Evolutionary conservation across 2,888 invertebrate species (phyloP).

Genomic region (Caenorhabditis sp.): DNA sequence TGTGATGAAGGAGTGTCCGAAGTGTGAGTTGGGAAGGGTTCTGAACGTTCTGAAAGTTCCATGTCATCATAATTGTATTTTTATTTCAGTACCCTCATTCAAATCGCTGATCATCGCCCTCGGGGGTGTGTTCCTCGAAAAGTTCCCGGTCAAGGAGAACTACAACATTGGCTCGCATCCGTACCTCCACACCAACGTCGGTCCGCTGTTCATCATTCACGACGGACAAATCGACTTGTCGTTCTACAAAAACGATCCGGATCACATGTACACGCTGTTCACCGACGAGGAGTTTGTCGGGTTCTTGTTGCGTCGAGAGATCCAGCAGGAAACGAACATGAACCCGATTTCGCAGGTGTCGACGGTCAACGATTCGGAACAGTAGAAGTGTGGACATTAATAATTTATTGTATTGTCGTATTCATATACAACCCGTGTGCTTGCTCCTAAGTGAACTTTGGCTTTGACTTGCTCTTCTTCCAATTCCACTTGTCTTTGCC

Average conservation of each 20-base stretch:
- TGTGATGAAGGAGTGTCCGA: conserved; percentile 21
- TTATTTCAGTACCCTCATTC: neutral
- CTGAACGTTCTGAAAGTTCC: neutral
- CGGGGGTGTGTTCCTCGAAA: conserved; percentile 18
- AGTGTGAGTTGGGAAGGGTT: conserved; percentile 1
- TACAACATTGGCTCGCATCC: conserved; percentile 20
- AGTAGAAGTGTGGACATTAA: no score
- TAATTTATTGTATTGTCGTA: neutral
- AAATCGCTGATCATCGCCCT: neutral
- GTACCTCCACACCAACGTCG: conserved; percentile 29
- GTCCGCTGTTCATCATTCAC: conserved; percentile 35
- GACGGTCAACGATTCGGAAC: no score
- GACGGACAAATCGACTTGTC: conserved; percentile 6
- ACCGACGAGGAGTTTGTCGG: conserved; percentile 8
- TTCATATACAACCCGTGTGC: neutral
- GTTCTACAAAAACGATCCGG: neutral
- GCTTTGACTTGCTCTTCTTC: conserved; percentile 45
- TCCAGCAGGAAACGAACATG: neutral
- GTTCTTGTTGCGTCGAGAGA: neutral
- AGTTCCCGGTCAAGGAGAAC: conserved; percentile 14
- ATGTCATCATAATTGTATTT: neutral
- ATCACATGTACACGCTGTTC: conserved; percentile 6
- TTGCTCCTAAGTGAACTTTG: conserved; percentile 43
- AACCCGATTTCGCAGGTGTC: neutral
- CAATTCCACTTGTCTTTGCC: conserved; percentile 64